Conservation (phyloP, 1,140 invertebrate genomes). For the Penaeus indicus region DNA sequence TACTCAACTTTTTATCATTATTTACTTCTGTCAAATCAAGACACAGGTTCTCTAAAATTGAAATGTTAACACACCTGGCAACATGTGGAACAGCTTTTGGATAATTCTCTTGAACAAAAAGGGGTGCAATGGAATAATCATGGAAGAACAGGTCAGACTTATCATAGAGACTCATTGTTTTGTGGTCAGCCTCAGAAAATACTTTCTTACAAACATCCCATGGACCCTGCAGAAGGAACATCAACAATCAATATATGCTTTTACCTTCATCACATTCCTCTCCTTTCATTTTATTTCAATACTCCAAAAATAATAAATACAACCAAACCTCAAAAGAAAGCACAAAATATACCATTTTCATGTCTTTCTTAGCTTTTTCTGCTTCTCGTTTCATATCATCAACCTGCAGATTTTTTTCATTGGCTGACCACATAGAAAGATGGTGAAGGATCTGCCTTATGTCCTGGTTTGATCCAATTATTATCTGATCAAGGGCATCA, state of each 20-base stretch:
- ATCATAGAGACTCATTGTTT: slow-evolving; percentile 85
- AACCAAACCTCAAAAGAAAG: not conserved
- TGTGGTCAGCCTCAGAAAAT: slow-evolving; percentile 86
- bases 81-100: slow-evolving; percentile 79
- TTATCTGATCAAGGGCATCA: slow-evolving; percentile 85
- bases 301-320: not conserved
- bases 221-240: slow-evolving; percentile 77
- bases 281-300: not conserved
- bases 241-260: not conserved
- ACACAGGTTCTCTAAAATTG: not conserved
- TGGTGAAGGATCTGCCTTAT: slow-evolving; percentile 93
- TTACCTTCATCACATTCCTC: not conserved
- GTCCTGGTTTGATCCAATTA: slow-evolving; percentile 90
- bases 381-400: slow-evolving; percentile 74
- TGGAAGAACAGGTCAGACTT: slow-evolving; percentile 96
- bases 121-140: slow-evolving; percentile 93
- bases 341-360: slow-evolving; percentile 79
- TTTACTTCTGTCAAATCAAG: not conserved
- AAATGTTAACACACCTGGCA: slow-evolving; percentile 74
- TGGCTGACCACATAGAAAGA: slow-evolving; percentile 82
- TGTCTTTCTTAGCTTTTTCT: slow-evolving; percentile 79
- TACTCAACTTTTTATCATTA: not conserved
- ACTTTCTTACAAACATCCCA: slow-evolving; percentile 95
- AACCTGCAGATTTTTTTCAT: slow-evolving; percentile 71
- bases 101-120: slow-evolving; percentile 99